phyloP scores from a whole-genome alignment of 2,797 vertebrate species.

The Enteromius unitaeniatus region DNA sequence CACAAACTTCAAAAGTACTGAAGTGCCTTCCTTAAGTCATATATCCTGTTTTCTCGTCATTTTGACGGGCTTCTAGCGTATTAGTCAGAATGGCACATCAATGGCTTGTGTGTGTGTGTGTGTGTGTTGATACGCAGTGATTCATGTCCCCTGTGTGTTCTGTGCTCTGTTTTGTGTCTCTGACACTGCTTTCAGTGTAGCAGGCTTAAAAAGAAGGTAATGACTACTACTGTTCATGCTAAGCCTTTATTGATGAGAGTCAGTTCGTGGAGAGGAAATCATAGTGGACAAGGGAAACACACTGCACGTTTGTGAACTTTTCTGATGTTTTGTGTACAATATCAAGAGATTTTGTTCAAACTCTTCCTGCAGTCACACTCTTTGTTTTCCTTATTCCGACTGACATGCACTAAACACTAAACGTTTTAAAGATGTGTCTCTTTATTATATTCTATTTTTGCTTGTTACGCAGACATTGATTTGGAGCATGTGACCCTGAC shows the following conservation, averaged over 20 bases:
- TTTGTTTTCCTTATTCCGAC: background rate
- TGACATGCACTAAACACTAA: background rate
- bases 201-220: constrained; percentile 46
- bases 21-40: constrained; percentile 58
- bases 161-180: constrained; percentile 74
- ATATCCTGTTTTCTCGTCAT: constrained; percentile 56
- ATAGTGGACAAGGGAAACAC: background rate
- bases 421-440: background rate
- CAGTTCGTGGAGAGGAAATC: constrained; percentile 26
- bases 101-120: constrained; percentile 55
- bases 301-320: background rate
- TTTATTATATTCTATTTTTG: background rate
- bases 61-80: constrained; percentile 50
- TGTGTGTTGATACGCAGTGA: constrained; percentile 73
- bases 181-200: constrained; percentile 63
- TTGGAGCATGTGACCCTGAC: constrained; percentile 1
- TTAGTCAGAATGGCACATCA: constrained; percentile 52
- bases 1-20: constrained; percentile 64
- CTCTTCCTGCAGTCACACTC: background rate
- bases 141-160: constrained; percentile 50
- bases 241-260: constrained; percentile 43
- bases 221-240: constrained; percentile 42
- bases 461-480: background rate
- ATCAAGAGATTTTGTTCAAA: background rate
- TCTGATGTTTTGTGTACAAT: background rate